phyloP scores from a whole-genome alignment of 2,888 invertebrate species.

The Lepas anatifera region DNA sequence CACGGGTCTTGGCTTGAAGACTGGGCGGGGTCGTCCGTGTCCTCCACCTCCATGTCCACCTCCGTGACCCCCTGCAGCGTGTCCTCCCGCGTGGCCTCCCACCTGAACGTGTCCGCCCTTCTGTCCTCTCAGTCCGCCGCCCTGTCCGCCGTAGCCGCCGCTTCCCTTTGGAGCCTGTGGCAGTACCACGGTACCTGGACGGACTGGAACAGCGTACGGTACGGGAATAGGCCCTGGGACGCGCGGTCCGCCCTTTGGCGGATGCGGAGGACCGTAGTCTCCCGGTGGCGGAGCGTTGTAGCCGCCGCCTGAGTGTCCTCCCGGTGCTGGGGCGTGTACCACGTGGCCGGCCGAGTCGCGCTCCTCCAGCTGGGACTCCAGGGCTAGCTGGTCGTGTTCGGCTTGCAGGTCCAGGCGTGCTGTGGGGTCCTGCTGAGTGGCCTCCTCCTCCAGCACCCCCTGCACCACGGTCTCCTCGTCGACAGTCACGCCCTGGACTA shows the following conservation, averaged over 20 bases:
- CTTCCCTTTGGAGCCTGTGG: not conserved
- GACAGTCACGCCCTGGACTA: not conserved
- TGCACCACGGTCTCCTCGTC: not conserved
- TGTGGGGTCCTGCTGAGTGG: not conserved
- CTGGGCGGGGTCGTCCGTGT: not conserved
- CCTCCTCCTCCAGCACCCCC: not conserved
- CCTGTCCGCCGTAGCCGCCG: not conserved
- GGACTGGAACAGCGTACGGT: not conserved
- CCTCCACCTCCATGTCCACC: not conserved
- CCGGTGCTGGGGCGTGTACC: not conserved
- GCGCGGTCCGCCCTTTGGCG: constrained; percentile 1
- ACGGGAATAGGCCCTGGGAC: not conserved
- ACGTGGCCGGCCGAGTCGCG: not conserved
- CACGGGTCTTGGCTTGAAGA: not conserved
- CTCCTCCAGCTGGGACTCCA: not conserved
- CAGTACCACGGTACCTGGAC: constrained; percentile 1
- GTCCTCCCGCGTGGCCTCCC: not conserved
- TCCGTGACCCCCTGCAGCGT: not conserved
- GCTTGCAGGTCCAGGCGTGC: not conserved
- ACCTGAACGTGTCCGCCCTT: not conserved
- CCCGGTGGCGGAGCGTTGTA: not conserved
- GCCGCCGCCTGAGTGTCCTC: not conserved
- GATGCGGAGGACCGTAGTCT: constrained; percentile 7
- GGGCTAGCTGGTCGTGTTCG: not conserved
- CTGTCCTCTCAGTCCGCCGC: not conserved